A percentile compares a stretch with the other conserved stretches of the same genome.
Conservation (phyloP, 2,113 vertebrate genomes). For the Aviceda subcristata region DNA sequence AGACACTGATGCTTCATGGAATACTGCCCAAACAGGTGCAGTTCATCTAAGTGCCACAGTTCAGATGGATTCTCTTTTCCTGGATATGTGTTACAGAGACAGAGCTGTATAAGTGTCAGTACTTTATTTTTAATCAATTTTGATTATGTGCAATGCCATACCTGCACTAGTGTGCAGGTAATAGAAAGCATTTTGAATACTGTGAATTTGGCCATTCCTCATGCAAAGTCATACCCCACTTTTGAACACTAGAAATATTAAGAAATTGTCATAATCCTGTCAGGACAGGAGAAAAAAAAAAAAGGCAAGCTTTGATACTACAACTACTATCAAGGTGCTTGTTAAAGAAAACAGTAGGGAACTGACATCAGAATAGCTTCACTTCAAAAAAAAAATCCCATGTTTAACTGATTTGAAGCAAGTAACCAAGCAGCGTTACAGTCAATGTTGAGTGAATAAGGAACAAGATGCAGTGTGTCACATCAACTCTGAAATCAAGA, state of each 20-base stretch:
- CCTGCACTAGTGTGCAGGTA: not conserved
- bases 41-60: not conserved
- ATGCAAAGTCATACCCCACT: not conserved
- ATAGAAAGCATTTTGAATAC: not conserved
- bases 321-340: not conserved
- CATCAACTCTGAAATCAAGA: not conserved
- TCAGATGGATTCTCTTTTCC: not conserved
- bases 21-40: not conserved
- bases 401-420: not conserved
- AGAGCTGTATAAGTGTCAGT: not conserved
- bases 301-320: not conserved
- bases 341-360: not conserved
- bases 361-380: not conserved
- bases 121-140: not conserved
- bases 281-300: not conserved
- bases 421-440: not conserved
- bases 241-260: not conserved
- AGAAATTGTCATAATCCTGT: not conserved
- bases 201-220: not conserved
- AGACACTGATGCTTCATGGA: not conserved
- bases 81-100: not conserved
- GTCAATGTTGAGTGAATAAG: not conserved
- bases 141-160: not conserved
- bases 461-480: not conserved
- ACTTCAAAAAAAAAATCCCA: not conserved